Percentiles rank a stretch among this genome's conserved stretches.
Evolutionary conservation across 1,140 invertebrate genomes (phyloP).

Genomic region (Ceratosolen fusciceps): DNA sequence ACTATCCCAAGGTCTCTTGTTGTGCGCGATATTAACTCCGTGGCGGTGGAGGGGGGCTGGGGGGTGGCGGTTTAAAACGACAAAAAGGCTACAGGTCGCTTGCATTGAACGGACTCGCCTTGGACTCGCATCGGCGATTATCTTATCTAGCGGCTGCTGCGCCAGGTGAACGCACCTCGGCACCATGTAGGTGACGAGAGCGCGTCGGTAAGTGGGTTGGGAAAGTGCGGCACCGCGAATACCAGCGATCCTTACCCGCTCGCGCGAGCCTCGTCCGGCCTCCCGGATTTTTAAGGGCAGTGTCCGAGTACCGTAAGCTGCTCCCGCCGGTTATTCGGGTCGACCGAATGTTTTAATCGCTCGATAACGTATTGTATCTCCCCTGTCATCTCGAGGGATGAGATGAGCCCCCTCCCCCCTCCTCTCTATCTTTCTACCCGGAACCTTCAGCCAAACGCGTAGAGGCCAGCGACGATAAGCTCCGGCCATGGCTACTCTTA

Average conservation of each 20-base stretch:
- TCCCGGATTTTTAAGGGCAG: constrained; percentile 5
- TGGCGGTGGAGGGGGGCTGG: background rate
- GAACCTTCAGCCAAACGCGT: too few relatives aligned
- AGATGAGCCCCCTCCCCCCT: too few relatives aligned
- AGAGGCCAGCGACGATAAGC: too few relatives aligned
- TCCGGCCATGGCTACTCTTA: too few relatives aligned
- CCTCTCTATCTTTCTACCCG: too few relatives aligned
- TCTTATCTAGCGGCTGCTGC: constrained; percentile 33
- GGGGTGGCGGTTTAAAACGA: background rate
- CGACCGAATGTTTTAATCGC: too few relatives aligned
- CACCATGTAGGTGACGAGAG: constrained; percentile 11
- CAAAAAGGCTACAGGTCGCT: background rate
- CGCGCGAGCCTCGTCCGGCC: background rate
- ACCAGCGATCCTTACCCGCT: background rate
- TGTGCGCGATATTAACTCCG: too few relatives aligned
- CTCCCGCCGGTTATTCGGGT: background rate
- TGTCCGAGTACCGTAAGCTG: constrained; percentile 9
- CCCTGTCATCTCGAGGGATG: too few relatives aligned
- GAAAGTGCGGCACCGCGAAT: constrained; percentile 51
- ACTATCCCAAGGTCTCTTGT: too few relatives aligned
- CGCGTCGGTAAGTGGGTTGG: constrained; percentile 55
- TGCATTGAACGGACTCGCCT: constrained; percentile 5
- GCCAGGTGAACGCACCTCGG: constrained; percentile 58
- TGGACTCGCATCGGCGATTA: constrained; percentile 35
- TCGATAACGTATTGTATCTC: too few relatives aligned